Percentiles rank a stretch among this genome's conserved stretches.
Evolutionary conservation across 2,888 invertebrate genomes (phyloP).

Genomic region (Hirtodrosophila cameraria): DNA sequence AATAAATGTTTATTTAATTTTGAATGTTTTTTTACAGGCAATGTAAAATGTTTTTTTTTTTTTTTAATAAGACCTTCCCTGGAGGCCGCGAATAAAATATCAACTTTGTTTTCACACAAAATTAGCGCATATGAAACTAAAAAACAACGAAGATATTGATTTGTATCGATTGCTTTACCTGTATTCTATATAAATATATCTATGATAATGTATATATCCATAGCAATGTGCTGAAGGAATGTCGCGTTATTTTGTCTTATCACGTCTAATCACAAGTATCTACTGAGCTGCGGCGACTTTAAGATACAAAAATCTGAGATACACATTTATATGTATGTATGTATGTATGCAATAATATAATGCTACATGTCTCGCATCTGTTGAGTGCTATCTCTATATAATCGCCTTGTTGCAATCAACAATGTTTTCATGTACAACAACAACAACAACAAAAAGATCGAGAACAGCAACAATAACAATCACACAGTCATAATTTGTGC

Average conservation of each 20-base stretch:
- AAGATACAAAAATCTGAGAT: conserved; percentile 34
- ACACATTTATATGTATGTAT: not conserved
- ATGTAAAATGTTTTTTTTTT: conserved; percentile 1
- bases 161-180: not conserved
- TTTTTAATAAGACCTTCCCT: conserved; percentile 13
- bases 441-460: conserved; percentile 5
- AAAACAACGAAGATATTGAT: not conserved
- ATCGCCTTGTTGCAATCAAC: conserved; percentile 40
- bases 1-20: not conserved
- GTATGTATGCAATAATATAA: not conserved
- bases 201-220: conserved; percentile 8
- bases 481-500: conserved; percentile 13
- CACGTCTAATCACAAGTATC: conserved; percentile 67
- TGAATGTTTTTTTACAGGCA: conserved; percentile 1
- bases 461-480: conserved; percentile 11
- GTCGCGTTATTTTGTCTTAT: conserved; percentile 41
- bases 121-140: conserved; percentile 16
- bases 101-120: conserved; percentile 19
- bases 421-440: conserved; percentile 31
- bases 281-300: conserved; percentile 53
- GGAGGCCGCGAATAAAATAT: conserved; percentile 14
- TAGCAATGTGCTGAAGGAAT: not conserved
- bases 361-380: not conserved
- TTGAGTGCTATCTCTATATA: conserved; percentile 3
- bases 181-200: not conserved